Conservation (phyloP, 2,113 vertebrate species). For the Junco hyemalis region DNA sequence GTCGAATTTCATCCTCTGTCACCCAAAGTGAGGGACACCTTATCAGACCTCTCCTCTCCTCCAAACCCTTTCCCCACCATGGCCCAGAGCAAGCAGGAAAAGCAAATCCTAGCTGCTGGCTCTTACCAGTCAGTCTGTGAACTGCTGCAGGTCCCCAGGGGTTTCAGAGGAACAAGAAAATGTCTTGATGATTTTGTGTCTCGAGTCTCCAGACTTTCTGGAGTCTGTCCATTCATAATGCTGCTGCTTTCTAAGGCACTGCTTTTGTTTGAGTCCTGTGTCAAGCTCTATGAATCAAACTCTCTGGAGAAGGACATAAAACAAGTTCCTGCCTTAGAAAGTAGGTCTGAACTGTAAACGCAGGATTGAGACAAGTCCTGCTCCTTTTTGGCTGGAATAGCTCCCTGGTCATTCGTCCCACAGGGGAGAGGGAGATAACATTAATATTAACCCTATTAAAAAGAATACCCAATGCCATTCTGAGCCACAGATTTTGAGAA, state of each 20-base stretch:
- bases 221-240: not conserved
- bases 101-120: not conserved
- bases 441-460: not conserved
- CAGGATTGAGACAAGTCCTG: not conserved
- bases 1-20: not conserved
- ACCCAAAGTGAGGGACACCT: not conserved
- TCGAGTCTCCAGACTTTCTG: slow-evolving; percentile 18
- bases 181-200: not conserved
- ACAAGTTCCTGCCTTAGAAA: not conserved
- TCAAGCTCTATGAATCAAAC: not conserved
- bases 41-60: not conserved
- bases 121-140: not conserved
- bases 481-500: not conserved
- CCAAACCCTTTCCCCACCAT: not conserved
- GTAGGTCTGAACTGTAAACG: not conserved
- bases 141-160: not conserved
- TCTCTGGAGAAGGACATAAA: slow-evolving; percentile 1
- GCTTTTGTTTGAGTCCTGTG: not conserved
- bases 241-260: slow-evolving; percentile 25
- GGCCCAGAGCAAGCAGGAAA: not conserved
- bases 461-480: not conserved
- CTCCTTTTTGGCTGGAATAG: not conserved
- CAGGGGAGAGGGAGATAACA: not conserved
- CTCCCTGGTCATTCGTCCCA: not conserved
- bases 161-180: slow-evolving; percentile 6